Evolutionary conservation across 2,113 vertebrate genomes (phyloP), one percentile per base, ranked within the genome.

Genomic region (Morone saxatilis): DNA sequence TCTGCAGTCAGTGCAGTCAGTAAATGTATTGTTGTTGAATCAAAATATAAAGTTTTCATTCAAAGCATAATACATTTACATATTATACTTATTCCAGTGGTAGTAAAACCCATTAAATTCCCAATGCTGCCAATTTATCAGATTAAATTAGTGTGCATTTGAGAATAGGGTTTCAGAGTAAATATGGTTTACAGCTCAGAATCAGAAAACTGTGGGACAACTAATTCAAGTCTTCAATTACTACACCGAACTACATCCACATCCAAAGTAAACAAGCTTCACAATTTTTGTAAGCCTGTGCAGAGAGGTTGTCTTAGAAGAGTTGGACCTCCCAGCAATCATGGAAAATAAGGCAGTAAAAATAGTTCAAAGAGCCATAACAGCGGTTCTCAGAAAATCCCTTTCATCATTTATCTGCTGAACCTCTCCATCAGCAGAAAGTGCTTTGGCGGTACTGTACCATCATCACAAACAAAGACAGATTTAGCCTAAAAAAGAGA

Each of bases 351-450:
- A 93, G 81, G 89, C 87, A 85, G 91, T 90, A 93, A 91, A 93
- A 94, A 94, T 89, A 91, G 91, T 95, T 94, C 89, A 94, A 94
- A 94, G 92, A 91, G 84, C 81, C 89, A 85, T 86, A 89, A 90
- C 88, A 90, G 90, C 53, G 25, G 61, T 92, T 91, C 91, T 91
- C 82, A 78, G 87, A 93, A 90, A 87, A 91, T 77, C 87, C 88
- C 92, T 96, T 94, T 94, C 91, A 95, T 95, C 93, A 93, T 94
- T 93, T 93, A 94, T 94, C 93, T 91, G 89, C 93, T 83, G 91
- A 94, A 93, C 72, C 90, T 93, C 85, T 92, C 92, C 84, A 94
- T 95, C 95, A 94, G 91, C 85, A 91, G 88, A 93, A 92, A 87
- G 81, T 88, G 86, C 88, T 86, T 89, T 25, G 22, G 75, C 59